Evolutionary conservation across 2,797 vertebrate species (phyloP).

Genomic region (Falco berigora): DNA sequence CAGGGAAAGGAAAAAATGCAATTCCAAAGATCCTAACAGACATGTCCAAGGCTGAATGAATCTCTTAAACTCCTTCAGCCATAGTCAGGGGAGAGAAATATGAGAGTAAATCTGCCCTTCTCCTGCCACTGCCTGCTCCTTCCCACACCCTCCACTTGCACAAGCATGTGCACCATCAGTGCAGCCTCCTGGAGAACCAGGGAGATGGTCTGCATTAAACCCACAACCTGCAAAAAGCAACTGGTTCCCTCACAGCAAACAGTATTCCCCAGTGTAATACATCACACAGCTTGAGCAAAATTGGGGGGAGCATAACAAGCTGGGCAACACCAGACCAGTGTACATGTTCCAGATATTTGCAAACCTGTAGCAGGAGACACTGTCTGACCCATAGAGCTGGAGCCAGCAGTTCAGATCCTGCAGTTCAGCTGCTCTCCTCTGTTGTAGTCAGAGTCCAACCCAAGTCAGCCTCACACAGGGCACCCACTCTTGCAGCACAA

Average conservation of each 20-base stretch:
- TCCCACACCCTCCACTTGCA: not conserved
- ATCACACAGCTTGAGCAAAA: not conserved
- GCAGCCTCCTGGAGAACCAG: not conserved
- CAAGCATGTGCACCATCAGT: rapidly evolving
- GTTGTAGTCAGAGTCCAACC: no score
- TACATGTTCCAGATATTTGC: not conserved
- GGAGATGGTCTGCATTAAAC: not conserved
- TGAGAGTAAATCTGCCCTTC: not conserved
- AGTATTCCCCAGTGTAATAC: not conserved
- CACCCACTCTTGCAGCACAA: no score
- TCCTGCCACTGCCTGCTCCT: not conserved
- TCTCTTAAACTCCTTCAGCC: not conserved
- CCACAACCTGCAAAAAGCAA: not conserved
- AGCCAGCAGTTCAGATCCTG: not conserved
- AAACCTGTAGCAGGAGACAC: not conserved
- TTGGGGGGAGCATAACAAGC: not conserved
- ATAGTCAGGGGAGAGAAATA: not conserved
- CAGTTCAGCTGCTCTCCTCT: not conserved
- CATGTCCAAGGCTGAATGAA: not conserved
- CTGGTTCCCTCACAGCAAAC: not conserved
- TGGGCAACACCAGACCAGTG: not conserved
- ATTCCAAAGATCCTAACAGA: not conserved
- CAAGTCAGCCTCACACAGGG: no score
- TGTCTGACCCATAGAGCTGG: not conserved
- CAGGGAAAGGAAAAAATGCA: not conserved